Percentiles rank a stretch among this genome's conserved stretches.
phyloP scores from a whole-genome alignment of 2,888 invertebrate species.

The Allacma fusca region DNA sequence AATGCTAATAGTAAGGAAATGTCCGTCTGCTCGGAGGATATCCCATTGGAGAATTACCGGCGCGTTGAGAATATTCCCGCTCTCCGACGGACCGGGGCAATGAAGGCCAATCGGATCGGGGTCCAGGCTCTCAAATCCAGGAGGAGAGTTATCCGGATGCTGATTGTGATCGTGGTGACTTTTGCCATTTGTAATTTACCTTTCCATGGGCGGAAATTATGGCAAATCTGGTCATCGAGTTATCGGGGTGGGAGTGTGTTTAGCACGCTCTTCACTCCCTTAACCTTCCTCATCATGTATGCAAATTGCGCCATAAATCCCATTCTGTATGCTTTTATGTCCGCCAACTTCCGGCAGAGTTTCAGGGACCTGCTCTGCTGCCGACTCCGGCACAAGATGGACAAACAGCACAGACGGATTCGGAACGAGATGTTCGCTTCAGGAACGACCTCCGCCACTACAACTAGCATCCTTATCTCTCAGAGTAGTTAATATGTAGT shows the following conservation, averaged over 20 bases:
- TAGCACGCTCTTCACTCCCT: constrained; percentile 80
- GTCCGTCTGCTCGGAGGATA: not conserved
- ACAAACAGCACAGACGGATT: not conserved
- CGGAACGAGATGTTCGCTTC: too few species aligned
- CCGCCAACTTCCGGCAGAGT: constrained; percentile 82
- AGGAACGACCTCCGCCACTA: too few species aligned
- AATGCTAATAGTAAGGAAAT: not conserved
- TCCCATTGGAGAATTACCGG: not conserved
- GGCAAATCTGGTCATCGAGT: constrained; percentile 81
- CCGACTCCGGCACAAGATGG: not conserved
- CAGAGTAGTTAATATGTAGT: too few species aligned
- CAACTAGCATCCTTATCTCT: too few species aligned
- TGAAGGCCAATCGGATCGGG: constrained; percentile 43
- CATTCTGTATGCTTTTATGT: constrained; percentile 85
- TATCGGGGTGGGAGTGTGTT: constrained; percentile 78
- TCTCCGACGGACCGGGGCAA: constrained; percentile 15
- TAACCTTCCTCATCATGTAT: constrained; percentile 86
- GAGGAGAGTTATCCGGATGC: constrained; percentile 85
- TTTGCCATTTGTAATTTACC: constrained; percentile 91
- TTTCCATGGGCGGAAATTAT: constrained; percentile 86
- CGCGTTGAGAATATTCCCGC: not conserved
- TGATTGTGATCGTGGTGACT: constrained; percentile 85
- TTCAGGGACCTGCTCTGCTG: constrained; percentile 82
- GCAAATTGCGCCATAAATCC: constrained; percentile 92
- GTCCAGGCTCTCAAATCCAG: constrained; percentile 74